phyloP scores from a whole-genome alignment of 2,113 vertebrate species.

The Pristiophorus japonicus region DNA sequence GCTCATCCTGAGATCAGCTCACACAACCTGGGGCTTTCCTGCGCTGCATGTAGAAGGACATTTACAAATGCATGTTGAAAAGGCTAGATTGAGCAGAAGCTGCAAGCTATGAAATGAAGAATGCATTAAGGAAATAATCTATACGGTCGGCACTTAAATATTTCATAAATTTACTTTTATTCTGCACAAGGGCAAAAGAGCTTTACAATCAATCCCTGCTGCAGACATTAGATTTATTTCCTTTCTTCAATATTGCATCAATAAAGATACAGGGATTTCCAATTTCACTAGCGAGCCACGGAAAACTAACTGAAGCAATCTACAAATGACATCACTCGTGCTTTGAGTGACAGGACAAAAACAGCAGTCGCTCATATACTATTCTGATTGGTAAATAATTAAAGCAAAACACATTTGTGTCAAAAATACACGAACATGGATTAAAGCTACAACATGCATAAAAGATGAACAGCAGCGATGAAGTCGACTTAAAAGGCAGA shows the following conservation, averaged over 20 bases:
- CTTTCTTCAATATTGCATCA: not conserved
- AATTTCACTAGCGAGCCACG: not conserved
- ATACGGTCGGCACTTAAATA: not conserved
- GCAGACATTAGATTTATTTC: not conserved
- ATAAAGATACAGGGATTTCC: not conserved
- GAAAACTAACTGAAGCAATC: not conserved
- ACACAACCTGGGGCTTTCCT: not conserved
- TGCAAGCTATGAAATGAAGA: not conserved
- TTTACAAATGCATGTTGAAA: not conserved
- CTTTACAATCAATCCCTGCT: not conserved
- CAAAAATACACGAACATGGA: constrained; percentile 10
- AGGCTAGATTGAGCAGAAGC: not conserved
- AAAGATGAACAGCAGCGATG: not conserved
- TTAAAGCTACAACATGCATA: not conserved
- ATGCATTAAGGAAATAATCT: not conserved
- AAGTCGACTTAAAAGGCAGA: not conserved
- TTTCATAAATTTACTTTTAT: not conserved
- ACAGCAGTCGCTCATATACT: not conserved
- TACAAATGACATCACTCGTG: not conserved
- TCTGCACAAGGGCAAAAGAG: not conserved
- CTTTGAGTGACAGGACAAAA: not conserved
- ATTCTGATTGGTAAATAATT: constrained; percentile 31
- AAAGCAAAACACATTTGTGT: constrained; percentile 27
- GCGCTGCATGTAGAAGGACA: not conserved
- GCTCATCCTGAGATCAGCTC: not conserved